Conservation (phyloP, 2,113 vertebrate genomes). For the Myrmophylax atrothorax region DNA sequence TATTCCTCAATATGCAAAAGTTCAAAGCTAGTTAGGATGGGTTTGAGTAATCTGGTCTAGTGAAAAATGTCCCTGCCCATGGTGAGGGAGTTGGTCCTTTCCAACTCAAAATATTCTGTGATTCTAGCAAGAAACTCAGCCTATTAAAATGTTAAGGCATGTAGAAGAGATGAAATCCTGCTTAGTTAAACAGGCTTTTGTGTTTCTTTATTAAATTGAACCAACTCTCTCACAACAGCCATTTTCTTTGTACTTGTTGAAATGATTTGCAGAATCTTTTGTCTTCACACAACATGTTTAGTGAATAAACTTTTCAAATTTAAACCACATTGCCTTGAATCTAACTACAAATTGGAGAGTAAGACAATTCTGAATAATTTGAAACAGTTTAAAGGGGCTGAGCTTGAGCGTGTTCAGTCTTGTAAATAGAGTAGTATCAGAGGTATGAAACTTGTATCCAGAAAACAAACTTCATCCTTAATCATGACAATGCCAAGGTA, state of each 20-base stretch:
- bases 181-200: not conserved
- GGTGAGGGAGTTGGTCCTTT: not conserved
- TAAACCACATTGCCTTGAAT: not conserved
- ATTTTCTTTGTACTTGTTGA: not conserved
- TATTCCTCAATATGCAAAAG: not conserved
- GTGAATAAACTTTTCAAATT: not conserved
- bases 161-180: not conserved
- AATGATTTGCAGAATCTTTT: not conserved
- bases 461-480: not conserved
- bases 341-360: not conserved
- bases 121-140: not conserved
- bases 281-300: not conserved
- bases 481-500: not conserved
- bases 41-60: not conserved
- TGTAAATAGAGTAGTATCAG: not conserved
- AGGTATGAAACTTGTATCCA: not conserved
- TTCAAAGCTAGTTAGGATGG: not conserved
- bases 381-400: not conserved
- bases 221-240: not conserved
- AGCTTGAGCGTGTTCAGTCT: not conserved
- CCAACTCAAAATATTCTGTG: not conserved
- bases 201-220: conserved; percentile 23
- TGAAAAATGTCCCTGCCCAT: not conserved
- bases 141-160: not conserved
- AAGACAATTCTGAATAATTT: not conserved